phyloP scores from a whole-genome alignment of 2,797 vertebrate genomes.

The Graptemys geographica region DNA sequence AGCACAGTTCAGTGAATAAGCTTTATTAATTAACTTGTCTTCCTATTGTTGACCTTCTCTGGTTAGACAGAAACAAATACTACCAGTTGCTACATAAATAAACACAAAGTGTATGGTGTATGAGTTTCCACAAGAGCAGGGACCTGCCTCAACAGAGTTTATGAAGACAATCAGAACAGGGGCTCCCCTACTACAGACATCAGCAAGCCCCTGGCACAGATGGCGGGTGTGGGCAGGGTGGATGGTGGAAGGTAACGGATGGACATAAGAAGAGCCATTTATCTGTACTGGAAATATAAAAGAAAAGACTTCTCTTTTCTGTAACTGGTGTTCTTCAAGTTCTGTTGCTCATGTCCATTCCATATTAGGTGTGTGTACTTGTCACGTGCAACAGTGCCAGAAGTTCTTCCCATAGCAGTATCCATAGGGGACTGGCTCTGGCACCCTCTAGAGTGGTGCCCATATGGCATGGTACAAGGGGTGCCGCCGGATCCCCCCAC shows the following conservation, averaged over 20 bases:
- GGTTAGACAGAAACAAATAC: neutral
- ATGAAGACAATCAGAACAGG: neutral
- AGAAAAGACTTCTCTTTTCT: neutral
- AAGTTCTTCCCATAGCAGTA: no score
- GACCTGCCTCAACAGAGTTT: neutral
- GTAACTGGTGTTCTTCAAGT: no score
- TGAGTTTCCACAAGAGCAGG: neutral
- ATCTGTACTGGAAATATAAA: neutral
- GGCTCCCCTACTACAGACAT: neutral
- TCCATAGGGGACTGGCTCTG: no score
- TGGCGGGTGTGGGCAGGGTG: neutral
- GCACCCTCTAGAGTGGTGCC: no score
- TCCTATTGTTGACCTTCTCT: neutral
- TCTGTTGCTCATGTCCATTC: no score
- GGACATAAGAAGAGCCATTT: neutral
- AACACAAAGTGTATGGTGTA: neutral
- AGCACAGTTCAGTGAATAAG: constrained; percentile 15
- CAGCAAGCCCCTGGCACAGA: fast-evolving
- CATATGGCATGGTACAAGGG: no score
- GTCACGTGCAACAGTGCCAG: no score
- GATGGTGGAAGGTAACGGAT: neutral
- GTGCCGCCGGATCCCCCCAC: no score
- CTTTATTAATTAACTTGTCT: neutral
- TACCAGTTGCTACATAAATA: neutral
- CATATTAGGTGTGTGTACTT: no score